Evolutionary conservation across 1,140 invertebrate genomes (phyloP).

Genomic region (Eriocheir sinensis): DNA sequence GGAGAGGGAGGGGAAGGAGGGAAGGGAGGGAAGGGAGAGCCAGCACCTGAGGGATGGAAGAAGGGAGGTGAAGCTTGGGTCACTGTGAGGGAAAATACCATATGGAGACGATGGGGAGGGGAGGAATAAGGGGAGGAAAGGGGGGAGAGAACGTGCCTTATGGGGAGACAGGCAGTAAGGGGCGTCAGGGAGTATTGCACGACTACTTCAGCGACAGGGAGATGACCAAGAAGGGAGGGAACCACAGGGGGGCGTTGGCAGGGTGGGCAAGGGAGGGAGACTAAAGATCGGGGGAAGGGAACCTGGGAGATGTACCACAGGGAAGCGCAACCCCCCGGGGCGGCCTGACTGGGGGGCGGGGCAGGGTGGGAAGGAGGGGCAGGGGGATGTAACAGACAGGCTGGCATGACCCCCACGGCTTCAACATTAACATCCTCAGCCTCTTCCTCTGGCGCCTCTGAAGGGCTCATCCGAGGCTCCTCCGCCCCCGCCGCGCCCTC

Average conservation of each 20-base stretch:
- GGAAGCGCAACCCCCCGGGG: no score
- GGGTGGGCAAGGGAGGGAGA: neutral
- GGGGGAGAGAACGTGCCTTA: neutral
- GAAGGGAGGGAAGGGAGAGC: neutral
- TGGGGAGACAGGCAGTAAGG: neutral
- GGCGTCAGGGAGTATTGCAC: neutral
- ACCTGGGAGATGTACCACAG: no score
- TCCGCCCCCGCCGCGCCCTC: neutral
- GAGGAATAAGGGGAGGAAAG: neutral
- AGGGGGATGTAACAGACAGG: slow-evolving; percentile 63
- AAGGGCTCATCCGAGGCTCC: neutral
- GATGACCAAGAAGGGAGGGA: neutral
- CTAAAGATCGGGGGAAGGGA: neutral
- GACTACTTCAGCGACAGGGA: neutral
- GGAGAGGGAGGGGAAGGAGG: neutral
- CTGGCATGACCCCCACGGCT: slow-evolving; percentile 45
- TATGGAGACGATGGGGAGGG: neutral
- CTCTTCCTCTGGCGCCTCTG: slow-evolving; percentile 43
- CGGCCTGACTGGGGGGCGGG: neutral
- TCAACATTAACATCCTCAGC: slow-evolving; percentile 61
- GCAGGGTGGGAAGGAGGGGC: slow-evolving; percentile 17
- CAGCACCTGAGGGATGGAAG: no score
- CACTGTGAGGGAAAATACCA: neutral
- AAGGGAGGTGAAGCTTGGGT: neutral
- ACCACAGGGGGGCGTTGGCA: neutral